phyloP scores from a whole-genome alignment of 1,140 invertebrate genomes.

The Acromyrmex echinatior region DNA sequence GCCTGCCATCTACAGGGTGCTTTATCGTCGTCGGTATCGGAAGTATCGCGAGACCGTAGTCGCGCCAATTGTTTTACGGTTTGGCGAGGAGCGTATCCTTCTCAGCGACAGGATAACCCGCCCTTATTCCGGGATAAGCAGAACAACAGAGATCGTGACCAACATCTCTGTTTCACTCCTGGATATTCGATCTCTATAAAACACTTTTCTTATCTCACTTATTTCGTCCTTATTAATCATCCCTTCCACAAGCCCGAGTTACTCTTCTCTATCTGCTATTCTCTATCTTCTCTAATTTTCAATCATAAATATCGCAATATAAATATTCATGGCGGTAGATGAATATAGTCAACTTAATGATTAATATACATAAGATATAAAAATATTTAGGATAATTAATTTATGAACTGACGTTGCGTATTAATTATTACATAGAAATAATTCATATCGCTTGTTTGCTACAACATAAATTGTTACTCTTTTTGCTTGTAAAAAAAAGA shows the following conservation, averaged over 20 bases:
- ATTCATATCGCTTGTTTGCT: too few species aligned
- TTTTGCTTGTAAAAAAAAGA: too few species aligned
- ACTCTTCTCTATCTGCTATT: too few species aligned
- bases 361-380: neutral
- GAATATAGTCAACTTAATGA: neutral
- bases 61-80: slow-evolving; percentile 80
- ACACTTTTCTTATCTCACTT: neutral
- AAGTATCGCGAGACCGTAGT: slow-evolving; percentile 72
- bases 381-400: slow-evolving; percentile 4
- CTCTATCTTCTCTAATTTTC: neutral
- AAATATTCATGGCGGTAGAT: too few species aligned
- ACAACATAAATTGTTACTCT: too few species aligned
- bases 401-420: neutral
- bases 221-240: neutral
- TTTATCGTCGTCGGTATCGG: slow-evolving; percentile 74
- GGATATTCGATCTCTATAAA: neutral
- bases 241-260: neutral
- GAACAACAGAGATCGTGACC: slow-evolving; percentile 8
- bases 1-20: slow-evolving; percentile 57
- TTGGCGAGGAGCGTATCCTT: slow-evolving; percentile 50
- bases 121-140: slow-evolving; percentile 42
- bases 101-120: slow-evolving; percentile 22
- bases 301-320: neutral
- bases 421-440: neutral
- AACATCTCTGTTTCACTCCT: slow-evolving; percentile 5